Evolutionary conservation across 2,797 vertebrate species (phyloP).

Genomic region (Nyctalus aviator): DNA sequence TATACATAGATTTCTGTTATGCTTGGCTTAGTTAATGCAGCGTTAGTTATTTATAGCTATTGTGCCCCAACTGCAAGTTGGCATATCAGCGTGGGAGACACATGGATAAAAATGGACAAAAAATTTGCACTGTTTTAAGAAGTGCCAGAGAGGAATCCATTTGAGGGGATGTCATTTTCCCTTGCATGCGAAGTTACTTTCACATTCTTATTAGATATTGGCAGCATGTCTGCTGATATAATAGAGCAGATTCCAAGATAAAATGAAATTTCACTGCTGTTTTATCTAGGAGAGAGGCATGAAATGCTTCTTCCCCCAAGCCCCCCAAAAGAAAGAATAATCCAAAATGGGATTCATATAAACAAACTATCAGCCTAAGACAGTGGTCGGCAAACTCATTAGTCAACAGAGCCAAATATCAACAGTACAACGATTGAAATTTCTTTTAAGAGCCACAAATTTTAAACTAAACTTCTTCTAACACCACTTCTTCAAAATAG

Average conservation of each 20-base stretch:
- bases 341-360: not conserved
- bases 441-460: too few species aligned
- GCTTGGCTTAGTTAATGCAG: not conserved
- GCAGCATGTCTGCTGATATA: not conserved
- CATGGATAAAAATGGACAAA: not conserved
- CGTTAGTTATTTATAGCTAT: not conserved
- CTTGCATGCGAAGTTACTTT: slow-evolving; percentile 34
- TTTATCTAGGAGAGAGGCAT: not conserved
- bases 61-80: not conserved
- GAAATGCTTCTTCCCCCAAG: not conserved
- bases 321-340: not conserved
- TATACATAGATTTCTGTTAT: not conserved
- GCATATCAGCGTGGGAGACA: not conserved
- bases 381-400: too few species aligned
- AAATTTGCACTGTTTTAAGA: not conserved
- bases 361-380: too few species aligned
- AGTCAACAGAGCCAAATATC: too few species aligned
- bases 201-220: not conserved
- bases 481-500: too few species aligned
- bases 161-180: not conserved
- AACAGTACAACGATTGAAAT: too few species aligned
- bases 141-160: not conserved
- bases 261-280: not conserved
- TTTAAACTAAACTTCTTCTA: too few species aligned
- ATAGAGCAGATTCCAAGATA: not conserved